phyloP scores from a whole-genome alignment of 2,113 vertebrate species.

The Pelodiscus sinensis region DNA sequence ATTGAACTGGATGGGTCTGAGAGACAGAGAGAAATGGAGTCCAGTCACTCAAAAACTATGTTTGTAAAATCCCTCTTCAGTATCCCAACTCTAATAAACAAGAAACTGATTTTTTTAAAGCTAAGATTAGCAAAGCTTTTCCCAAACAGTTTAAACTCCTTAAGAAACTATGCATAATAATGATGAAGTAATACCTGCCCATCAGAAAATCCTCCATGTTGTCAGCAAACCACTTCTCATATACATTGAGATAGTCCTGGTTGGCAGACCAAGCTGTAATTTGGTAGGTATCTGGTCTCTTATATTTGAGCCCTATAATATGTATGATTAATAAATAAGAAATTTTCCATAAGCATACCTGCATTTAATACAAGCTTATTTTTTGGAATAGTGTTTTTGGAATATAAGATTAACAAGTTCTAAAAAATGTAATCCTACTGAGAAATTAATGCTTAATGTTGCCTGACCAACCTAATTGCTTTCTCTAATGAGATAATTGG shows the following conservation, averaged over 20 bases:
- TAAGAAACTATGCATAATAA: background rate
- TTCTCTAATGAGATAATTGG: too few species aligned
- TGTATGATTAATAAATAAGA: background rate
- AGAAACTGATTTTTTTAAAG: background rate
- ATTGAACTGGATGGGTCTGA: fast-evolving
- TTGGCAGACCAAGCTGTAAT: conserved; percentile 48
- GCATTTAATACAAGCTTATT: background rate
- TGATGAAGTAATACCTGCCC: conserved; percentile 39
- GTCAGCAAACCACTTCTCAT: conserved; percentile 50
- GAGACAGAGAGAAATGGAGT: background rate
- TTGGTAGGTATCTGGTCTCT: conserved; percentile 48
- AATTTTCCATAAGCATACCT: background rate
- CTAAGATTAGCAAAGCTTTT: background rate
- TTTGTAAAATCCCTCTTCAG: background rate
- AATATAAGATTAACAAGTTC: background rate
- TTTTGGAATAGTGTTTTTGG: background rate
- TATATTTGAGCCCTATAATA: background rate
- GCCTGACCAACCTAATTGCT: background rate
- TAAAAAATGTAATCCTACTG: background rate
- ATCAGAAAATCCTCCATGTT: conserved; percentile 53
- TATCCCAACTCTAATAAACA: background rate
- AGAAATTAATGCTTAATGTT: background rate
- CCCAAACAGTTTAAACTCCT: background rate
- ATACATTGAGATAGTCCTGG: conserved; percentile 56
- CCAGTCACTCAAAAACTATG: background rate